Evolutionary conservation across 1,140 invertebrate genomes (phyloP), one percentile per base, ranked within the genome.

Genomic region (Condylostylus longicornis): DNA sequence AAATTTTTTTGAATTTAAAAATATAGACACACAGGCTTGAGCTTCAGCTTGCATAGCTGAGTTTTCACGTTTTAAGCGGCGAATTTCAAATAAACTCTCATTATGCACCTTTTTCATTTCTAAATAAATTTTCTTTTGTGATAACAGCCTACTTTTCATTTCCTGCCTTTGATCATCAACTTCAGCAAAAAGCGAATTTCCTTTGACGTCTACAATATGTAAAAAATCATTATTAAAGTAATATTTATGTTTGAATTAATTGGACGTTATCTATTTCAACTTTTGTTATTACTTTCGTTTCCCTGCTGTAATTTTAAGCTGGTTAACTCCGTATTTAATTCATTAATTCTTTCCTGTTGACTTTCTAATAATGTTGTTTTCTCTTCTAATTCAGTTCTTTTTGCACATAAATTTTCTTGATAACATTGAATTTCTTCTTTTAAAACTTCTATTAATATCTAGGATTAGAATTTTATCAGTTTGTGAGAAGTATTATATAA

Each of bases 131-230:
- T 45, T 53, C 38, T 62, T 59, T 38, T 68, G 51, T 2, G 23
- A 33, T 8, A 53, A 60, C 45, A 67, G 51, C 33, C 65, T 43
- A 13, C 53, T 47, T 28, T 60, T 44, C 43, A 63, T 50, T 18
- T 51, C 52, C 29, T 62, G 58, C 8, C 66, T 54, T 38, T 65
- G 63, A 44, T 69, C 66, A 40, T 70, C 67, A 0, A 70, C 61
- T 42, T 70, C 67, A 6, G 66, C 67, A 33, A 70, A 70, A 17
- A 70, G 35, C 0, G 67, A 70, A 46, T 70, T 70, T 0, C 67
- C 67, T 56, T 59, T 60, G 34, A 49, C 52, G 33, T 57, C 58
- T 49, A 10, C 33, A 41, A 33, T 4, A 12, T 22, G 8, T 23
- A 2, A 3, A 10, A 14, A n/a, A 17, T 15, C 2, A 18, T 10